Evolutionary conservation across 2,797 vertebrate genomes (phyloP), one percentile per base, ranked within the genome.

Genomic region (Sebastes hubbsi): DNA sequence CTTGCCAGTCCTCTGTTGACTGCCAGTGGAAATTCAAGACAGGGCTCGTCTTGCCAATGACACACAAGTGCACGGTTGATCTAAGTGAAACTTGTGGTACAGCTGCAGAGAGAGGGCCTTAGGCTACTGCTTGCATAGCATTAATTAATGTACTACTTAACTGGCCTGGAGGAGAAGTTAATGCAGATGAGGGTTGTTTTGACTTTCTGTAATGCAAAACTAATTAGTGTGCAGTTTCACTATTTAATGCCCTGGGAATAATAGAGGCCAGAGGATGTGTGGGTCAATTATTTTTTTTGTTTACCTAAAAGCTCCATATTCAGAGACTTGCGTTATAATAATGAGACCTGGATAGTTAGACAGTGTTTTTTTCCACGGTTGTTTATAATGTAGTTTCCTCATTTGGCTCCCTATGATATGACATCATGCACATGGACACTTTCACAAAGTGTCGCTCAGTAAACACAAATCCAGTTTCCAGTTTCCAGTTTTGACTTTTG

Each of bases 391-490:
- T 62, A 55, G 61, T 80, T 82, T 81, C 72, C 60, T 78, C 65
- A 42, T 77, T 62, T 79, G 80, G 86, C 66, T 70, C 56, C 27
- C 27, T 46, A 34, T 74, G 60, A 85, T 42, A 88, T 93, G 84
- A 89, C 89, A 84, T 92, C 77, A 88, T 77, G 72, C 78, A 82
- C 73, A 76, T 16, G 59, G 62, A 84, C 79, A 75, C 59, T 75
- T 77, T 83, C 27, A 79, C 71, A 73, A 18, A 78, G 61, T 84
- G 68, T 66, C 4, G 1, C 66, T 89, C 49, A 0, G 80, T 86
- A 87, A 91, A 90, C 88, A 91, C 78, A 88, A 89, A 90, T 88
- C 89, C 78, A 75, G 91, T 71, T 86, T 92, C 90, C 78, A 75
- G 91, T 71, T 86, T 92, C 91, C 81, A 88, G 87, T 94, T 94